Evolutionary conservation across 2,113 vertebrate genomes (phyloP).

Genomic region (Spermophilus dauricus): DNA sequence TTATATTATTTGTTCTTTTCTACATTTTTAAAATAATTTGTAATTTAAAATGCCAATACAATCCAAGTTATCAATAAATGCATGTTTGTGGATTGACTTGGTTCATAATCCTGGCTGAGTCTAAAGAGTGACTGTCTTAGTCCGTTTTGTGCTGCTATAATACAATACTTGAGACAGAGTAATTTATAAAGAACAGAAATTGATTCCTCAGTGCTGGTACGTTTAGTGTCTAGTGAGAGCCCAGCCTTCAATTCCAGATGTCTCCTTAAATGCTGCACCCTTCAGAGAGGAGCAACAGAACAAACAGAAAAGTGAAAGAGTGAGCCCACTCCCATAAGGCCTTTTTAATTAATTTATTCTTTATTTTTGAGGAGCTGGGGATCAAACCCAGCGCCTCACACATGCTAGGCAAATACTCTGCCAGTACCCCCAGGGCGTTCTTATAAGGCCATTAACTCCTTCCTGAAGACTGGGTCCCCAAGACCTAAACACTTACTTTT

Average conservation of each 20-base stretch:
- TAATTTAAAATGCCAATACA: not conserved
- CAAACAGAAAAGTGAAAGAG: too few species aligned
- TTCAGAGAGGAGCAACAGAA: not conserved
- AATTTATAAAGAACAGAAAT: too few species aligned
- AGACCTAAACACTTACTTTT: not conserved
- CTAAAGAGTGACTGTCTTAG: not conserved
- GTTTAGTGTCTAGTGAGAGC: not conserved
- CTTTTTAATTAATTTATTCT: too few species aligned
- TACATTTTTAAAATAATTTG: not conserved
- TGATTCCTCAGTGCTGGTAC: not conserved
- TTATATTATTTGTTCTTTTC: not conserved
- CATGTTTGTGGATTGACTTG: not conserved
- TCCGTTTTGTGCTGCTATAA: not conserved
- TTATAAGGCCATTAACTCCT: not conserved
- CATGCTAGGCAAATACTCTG: too few species aligned
- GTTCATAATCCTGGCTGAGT: not conserved
- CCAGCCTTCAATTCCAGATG: not conserved
- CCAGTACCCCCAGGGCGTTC: not conserved
- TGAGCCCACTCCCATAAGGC: not conserved
- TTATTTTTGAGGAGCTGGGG: too few species aligned
- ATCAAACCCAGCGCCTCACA: too few species aligned
- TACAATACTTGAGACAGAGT: not conserved
- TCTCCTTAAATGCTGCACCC: not conserved
- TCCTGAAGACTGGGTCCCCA: too few species aligned
- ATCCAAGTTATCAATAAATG: not conserved